These are phyloP conservation scores for Plestiodon gilberti DNA, from an alignment of 2,113 vertebrate genomes.

Conservation along the genomic window DNA sequence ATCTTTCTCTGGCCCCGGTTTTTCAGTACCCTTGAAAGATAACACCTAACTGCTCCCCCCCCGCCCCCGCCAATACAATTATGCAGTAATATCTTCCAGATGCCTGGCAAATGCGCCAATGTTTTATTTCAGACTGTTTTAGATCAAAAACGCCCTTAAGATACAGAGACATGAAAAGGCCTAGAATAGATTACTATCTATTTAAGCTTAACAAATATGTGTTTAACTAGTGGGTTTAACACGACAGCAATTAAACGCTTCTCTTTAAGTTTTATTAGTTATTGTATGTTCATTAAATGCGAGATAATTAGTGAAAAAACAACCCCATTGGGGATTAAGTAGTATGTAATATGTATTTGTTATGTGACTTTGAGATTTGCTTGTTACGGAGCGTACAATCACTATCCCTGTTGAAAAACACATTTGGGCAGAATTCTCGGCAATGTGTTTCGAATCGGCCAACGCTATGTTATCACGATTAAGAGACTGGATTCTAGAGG, in stretches of 20 bases:
- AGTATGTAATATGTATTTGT: conserved; percentile 61
- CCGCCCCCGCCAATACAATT: not conserved
- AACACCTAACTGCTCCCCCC: not conserved
- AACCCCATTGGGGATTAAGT: conserved; percentile 53
- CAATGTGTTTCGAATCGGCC: conserved; percentile 34
- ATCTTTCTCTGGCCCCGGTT: not conserved
- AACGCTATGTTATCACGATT: not conserved
- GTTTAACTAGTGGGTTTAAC: conserved; percentile 41
- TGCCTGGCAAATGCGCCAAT: not conserved
- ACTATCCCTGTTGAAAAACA: conserved; percentile 44
- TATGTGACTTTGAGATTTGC: conserved; percentile 17
- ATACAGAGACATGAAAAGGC: not conserved
- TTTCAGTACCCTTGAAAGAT: not conserved
- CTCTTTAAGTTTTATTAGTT: conserved; percentile 56
- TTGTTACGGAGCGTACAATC: conserved; percentile 59
- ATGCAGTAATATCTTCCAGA: not conserved
- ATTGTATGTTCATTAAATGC: conserved; percentile 64
- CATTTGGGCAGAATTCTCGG: not conserved
- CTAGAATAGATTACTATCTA: not conserved
- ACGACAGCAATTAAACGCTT: conserved; percentile 33
- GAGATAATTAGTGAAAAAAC: conserved; percentile 56
- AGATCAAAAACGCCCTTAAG: conserved; percentile 18
- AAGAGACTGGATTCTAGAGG: not conserved
- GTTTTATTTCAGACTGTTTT: not conserved
- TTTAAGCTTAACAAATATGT: conserved; percentile 48